Conservation (phyloP, 1,140 invertebrate species). For the Drosophila kikkawai region DNA sequence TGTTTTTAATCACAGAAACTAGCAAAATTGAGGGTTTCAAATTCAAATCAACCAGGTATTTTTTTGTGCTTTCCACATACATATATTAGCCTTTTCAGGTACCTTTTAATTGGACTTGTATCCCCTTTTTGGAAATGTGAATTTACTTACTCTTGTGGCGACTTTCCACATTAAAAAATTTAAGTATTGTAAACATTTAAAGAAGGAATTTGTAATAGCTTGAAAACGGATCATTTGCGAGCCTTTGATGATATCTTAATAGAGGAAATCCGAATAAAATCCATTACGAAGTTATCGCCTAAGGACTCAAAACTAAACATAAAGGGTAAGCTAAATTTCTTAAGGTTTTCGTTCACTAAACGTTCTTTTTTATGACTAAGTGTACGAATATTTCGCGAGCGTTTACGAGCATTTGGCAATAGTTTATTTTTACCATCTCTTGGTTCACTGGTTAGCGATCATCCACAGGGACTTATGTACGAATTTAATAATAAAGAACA, state of each 20-base stretch:
- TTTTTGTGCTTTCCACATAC: neutral
- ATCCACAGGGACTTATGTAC: neutral
- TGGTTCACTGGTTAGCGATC: neutral
- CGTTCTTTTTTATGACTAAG: neutral
- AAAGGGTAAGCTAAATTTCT: neutral
- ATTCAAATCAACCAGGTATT: neutral
- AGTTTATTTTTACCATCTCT: neutral
- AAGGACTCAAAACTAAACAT: neutral
- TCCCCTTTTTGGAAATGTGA: neutral
- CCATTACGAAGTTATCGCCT: no score
- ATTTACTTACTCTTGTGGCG: neutral
- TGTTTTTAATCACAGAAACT: constrained; percentile 9
- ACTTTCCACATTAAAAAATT: neutral
- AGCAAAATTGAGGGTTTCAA: neutral
- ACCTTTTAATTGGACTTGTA: neutral
- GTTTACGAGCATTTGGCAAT: neutral
- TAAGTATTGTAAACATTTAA: neutral
- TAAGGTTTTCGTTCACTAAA: neutral
- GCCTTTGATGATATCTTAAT: no score
- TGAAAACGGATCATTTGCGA: neutral
- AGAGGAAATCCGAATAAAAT: no score
- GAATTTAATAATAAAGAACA: neutral
- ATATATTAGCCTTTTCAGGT: neutral
- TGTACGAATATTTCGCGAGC: neutral
- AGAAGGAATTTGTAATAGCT: neutral